Evolutionary conservation across 2,797 vertebrate species (phyloP).

Genomic region (Acanthornis magna): DNA sequence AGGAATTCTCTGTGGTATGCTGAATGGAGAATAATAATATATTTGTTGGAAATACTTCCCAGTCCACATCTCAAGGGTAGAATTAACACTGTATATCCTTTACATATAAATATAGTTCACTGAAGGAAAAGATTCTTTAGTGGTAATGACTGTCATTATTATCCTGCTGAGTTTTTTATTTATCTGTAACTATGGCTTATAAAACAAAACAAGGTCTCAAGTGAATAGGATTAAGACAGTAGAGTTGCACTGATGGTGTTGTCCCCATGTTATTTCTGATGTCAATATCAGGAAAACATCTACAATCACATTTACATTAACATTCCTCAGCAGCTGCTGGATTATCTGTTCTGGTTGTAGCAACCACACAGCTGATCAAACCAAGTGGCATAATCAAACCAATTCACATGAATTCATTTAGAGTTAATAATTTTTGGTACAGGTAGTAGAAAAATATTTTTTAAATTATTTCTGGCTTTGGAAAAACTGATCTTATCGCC

Average conservation of each 20-base stretch:
- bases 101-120: neutral
- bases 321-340: neutral
- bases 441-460: neutral
- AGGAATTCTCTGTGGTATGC: neutral
- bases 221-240: neutral
- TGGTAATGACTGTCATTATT: neutral
- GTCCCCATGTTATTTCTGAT: neutral
- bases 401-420: neutral
- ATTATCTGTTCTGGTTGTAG: neutral
- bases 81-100: constrained; percentile 20
- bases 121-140: neutral
- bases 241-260: neutral
- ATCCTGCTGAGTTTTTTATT: neutral
- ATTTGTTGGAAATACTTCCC: constrained; percentile 22
- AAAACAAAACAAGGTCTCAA: neutral
- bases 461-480: neutral
- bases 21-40: neutral
- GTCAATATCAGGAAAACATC: neutral
- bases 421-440: neutral
- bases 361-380: neutral
- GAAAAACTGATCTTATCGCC: neutral
- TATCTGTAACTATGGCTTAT: neutral
- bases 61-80: neutral
- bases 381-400: neutral
- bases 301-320: neutral